phyloP scores from a whole-genome alignment of 2,113 vertebrate species.

The Sinocyclocheilus anshuiensis region DNA sequence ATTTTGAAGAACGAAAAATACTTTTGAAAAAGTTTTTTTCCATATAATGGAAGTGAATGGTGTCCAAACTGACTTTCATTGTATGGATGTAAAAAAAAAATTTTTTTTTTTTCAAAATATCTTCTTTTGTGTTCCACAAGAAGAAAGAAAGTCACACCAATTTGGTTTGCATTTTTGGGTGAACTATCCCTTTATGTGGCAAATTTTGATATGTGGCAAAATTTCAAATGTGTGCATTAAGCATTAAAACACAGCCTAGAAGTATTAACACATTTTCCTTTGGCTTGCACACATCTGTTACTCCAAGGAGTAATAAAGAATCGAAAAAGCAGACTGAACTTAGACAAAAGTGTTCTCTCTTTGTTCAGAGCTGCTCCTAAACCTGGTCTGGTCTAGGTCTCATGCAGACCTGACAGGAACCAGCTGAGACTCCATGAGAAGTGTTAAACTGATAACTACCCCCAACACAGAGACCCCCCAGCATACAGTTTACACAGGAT shows the following conservation, averaged over 20 bases:
- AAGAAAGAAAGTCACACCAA: not conserved
- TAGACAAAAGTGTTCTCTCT: constrained; percentile 13
- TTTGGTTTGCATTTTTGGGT: not conserved
- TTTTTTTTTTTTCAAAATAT: not conserved
- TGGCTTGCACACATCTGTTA: not conserved
- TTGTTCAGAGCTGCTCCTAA: constrained; percentile 7
- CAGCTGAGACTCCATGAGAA: not conserved
- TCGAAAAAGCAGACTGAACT: not conserved
- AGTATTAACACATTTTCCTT: not conserved
- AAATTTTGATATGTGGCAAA: not conserved
- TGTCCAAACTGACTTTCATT: not conserved
- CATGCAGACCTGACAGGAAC: constrained; percentile 15
- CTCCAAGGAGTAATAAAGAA: constrained; percentile 7
- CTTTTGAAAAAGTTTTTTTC: not conserved
- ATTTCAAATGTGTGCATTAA: not conserved
- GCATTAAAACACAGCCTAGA: not conserved
- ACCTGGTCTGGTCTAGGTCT: constrained; percentile 12
- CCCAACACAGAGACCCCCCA: constrained; percentile 15
- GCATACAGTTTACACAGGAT: constrained; percentile 25
- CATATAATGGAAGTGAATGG: not conserved
- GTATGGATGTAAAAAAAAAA: not conserved
- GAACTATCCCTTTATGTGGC: not conserved
- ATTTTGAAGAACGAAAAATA: not conserved
- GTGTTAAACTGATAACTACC: constrained; percentile 29
- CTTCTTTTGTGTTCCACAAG: not conserved